Conservation (phyloP, 2,113 vertebrate species). For the Acanthochromis polyacanthus region DNA sequence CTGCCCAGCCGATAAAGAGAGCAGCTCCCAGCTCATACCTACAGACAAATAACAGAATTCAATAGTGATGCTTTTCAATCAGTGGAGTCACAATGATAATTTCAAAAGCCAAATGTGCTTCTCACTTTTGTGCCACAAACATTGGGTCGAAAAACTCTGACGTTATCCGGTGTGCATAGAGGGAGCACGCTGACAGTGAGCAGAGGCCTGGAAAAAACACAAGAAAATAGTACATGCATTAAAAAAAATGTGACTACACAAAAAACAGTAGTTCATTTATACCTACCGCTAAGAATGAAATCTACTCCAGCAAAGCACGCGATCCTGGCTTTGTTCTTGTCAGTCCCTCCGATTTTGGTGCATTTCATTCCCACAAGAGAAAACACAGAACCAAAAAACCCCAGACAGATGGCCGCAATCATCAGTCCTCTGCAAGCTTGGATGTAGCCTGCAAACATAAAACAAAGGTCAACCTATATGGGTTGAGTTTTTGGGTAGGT, state of each 20-base stretch:
- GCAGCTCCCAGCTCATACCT: conserved; percentile 88
- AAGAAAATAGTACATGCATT: not conserved
- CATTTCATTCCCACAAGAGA: conserved; percentile 97
- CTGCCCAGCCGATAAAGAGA: conserved; percentile 87
- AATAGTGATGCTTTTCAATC: not conserved
- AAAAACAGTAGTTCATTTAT: not conserved
- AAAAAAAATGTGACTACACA: conserved; percentile 5
- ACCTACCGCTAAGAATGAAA: conserved; percentile 93
- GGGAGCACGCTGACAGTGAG: conserved; percentile 93
- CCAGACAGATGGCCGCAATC: conserved; percentile 93
- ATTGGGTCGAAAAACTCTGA: conserved; percentile 96
- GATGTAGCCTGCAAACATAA: conserved; percentile 89
- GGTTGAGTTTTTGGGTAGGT: not conserved
- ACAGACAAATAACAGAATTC: conserved; percentile 5
- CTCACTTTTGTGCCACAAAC: conserved; percentile 95
- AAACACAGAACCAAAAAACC: conserved; percentile 91
- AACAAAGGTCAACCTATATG: conserved; percentile 4
- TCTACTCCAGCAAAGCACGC: conserved; percentile 90
- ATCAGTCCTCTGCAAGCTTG: conserved; percentile 96
- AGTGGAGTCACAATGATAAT: not conserved
- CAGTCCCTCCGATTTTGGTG: conserved; percentile 94
- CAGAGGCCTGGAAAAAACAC: conserved; percentile 87
- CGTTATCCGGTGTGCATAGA: conserved; percentile 96
- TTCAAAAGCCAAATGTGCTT: conserved; percentile 14
- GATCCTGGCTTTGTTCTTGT: conserved; percentile 91